Percentiles rank a stretch among this genome's conserved stretches.
phyloP scores from a whole-genome alignment of 2,113 vertebrate species.

The Petroica traversi region DNA sequence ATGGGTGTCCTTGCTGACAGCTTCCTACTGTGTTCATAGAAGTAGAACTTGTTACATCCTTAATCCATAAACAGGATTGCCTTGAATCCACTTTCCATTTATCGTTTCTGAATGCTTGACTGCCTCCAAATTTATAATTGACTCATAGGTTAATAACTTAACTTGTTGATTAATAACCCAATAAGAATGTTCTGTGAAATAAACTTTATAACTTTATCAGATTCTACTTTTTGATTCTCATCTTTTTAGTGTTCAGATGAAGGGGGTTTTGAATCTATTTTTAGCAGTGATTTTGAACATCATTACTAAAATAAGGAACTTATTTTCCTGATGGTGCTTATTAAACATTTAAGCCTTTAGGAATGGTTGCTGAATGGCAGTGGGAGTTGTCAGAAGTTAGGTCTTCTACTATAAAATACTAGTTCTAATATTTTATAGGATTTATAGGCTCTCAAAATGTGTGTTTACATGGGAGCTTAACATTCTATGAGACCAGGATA shows the following conservation, averaged over 20 bases:
- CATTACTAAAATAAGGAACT: neutral
- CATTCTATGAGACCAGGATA: neutral
- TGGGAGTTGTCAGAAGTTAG: neutral
- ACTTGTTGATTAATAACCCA: neutral
- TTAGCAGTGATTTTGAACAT: neutral
- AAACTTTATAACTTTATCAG: neutral
- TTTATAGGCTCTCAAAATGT: neutral
- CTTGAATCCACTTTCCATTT: neutral
- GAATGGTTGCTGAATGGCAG: neutral
- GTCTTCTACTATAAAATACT: neutral
- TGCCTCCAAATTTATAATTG: neutral
- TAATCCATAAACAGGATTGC: neutral
- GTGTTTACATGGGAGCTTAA: neutral
- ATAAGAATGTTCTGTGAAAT: neutral
- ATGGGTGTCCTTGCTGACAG: neutral
- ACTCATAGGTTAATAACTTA: neutral
- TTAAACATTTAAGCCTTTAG: neutral
- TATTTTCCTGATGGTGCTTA: neutral
- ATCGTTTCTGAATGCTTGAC: neutral
- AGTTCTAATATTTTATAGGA: neutral
- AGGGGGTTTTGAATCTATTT: neutral
- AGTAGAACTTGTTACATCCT: neutral
- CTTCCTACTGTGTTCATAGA: neutral
- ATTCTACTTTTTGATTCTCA: neutral
- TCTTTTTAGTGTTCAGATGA: neutral